Evolutionary conservation across 2,797 vertebrate genomes (phyloP), one percentile per base, ranked within the genome.

Genomic region (Sebastes melanostomus): DNA sequence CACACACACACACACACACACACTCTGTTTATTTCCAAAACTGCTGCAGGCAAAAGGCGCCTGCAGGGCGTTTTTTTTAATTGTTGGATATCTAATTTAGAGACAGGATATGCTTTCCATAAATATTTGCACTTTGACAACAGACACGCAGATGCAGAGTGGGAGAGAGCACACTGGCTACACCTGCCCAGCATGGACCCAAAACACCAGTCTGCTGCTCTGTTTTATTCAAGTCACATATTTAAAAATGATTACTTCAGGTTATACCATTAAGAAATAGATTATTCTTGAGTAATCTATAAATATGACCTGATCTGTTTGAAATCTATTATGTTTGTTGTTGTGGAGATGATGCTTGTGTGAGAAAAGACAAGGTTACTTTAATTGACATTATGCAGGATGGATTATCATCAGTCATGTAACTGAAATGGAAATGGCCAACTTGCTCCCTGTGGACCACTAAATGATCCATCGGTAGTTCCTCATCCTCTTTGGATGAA

Each of bases 51-150:
- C 34, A 16, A 22, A 29, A 25, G 27, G 67, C 71, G 67, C 12
- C 14, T 38, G 36, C 13, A 1, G 69, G 56, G 66, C 66, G 66
- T 83, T 83, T 55, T 68, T 38, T 72, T 68, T 75, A 66, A 80
- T 69, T 76, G 74, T 46, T 60, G 34, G 67, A 68, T 70, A 13
- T 86, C 9, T 82, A 46, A 84, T 86, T 63, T 16, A 62, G 56
- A 80, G 72, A 8, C 84, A 77, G 80, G 73, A 80, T 69, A 55
- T 54, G 84, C 78, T 87, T 66, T 36, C 70, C 72, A 83, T 87
- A 60, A 89, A 93, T 91, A 86, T 90, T 77, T 93, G 85, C 88
- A 76, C 66, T 87, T 79, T 85, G 82, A 81, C 81, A 91, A 90
- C 83, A 91, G 81, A 90, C 86, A 70, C 27, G 75, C 74, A 75